Evolutionary conservation across 2,113 vertebrate genomes (phyloP), one percentile per base, ranked within the genome.

Genomic region (Phylloscopus whistleri): DNA sequence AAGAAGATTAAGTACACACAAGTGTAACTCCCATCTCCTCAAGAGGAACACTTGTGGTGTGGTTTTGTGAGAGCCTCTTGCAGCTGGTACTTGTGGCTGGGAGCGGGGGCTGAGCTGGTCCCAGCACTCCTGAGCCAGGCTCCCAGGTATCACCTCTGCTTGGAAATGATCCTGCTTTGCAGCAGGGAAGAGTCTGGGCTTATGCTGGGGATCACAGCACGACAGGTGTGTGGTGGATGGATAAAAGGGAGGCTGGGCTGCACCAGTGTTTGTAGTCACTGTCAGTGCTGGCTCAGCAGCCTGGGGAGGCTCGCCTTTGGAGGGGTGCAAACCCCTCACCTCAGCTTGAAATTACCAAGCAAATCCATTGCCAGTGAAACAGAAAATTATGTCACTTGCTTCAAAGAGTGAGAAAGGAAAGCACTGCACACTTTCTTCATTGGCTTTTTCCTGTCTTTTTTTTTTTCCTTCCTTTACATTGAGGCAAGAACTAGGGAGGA

Each of bases 1-100:
- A 44, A 64, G 75, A 41, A 31, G 52, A 44, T 41, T 0, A 49
- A 52, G 31, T 10, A 27, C 0, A 4, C 41, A 6, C 6, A n/a
- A 30, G 26, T 0, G 0, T 62, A 72, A 68, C 28, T 59, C 6
- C 0, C n/a, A 2, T 49, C 17, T 31, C 33, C 33, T 62, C 16
- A 3, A 11, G 37, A 43, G 56, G 13, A 28, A n/a, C 46, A 20
- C 7, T 12, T 0, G 5, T 8, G 5, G 15, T n/a, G 31, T 0
- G 3, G 7, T 43, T 58, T 37, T 30, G 68, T 23, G 93, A 68
- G 73, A 67, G 62, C 27, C 48, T 44, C 62, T 20, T 23, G n/a
- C 21, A 17, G 43, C 18, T 3, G 4, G 14, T 10, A 2, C 35
- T 68, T 5, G 9, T 41, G 56, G 27, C 60, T 33, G 51, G 2